phyloP scores from a whole-genome alignment of 1,140 invertebrate species.

The Pentalonia nigronervosa region DNA sequence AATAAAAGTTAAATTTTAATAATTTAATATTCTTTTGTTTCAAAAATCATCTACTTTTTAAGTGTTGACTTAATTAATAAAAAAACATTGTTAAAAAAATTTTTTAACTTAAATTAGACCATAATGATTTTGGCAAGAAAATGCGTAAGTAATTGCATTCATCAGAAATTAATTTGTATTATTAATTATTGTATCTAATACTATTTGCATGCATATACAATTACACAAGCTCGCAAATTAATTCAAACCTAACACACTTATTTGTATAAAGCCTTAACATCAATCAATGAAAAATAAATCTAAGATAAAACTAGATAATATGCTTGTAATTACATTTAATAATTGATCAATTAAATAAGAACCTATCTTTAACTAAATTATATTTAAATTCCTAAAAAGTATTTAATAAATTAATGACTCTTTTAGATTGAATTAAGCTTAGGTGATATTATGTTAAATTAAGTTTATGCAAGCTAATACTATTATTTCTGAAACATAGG shows the following conservation, averaged over 20 bases:
- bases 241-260: neutral
- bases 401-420: neutral
- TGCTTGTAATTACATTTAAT: neutral
- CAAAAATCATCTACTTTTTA: neutral
- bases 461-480: neutral
- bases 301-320: neutral
- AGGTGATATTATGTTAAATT: neutral
- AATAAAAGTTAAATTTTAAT: neutral
- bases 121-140: neutral
- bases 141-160: neutral
- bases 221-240: neutral
- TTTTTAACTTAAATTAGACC: neutral
- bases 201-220: neutral
- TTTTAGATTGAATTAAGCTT: neutral
- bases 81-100: too few relatives aligned
- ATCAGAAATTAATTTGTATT: neutral
- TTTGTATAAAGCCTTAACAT: neutral
- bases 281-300: neutral
- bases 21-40: neutral
- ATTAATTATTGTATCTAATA: neutral
- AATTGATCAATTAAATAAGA: too few relatives aligned
- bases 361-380: neutral
- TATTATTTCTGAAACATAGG: neutral
- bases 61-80: too few relatives aligned
- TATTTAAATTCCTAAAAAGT: neutral